phyloP scores from a whole-genome alignment of 2,113 vertebrate species.

The Oncorhynchus mykiss region DNA sequence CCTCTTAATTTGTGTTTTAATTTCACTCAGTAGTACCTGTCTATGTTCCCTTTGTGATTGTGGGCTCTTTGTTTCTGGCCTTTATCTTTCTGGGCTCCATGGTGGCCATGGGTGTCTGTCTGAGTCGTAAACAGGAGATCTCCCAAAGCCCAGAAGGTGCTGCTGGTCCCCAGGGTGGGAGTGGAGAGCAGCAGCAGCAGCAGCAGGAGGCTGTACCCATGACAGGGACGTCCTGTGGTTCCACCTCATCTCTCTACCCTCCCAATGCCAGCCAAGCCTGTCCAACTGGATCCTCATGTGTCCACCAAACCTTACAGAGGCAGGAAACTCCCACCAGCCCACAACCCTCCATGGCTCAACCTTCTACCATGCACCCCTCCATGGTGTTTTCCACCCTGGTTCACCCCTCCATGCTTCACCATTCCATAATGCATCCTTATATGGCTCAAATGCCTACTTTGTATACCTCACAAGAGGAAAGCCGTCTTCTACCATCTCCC shows the following conservation, averaged over 20 bases:
- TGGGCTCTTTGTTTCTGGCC: constrained; percentile 14
- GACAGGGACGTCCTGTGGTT: constrained; percentile 11
- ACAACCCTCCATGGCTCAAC: neutral
- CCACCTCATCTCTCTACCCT: constrained; percentile 2
- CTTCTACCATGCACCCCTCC: neutral
- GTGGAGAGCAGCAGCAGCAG: neutral
- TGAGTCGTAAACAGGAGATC: neutral
- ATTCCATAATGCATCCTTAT: neutral
- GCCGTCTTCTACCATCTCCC: neutral
- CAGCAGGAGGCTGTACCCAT: neutral
- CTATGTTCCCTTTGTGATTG: constrained; percentile 13
- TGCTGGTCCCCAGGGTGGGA: neutral
- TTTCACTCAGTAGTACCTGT: constrained; percentile 3
- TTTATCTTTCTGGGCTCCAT: constrained; percentile 12
- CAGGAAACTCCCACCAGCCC: neutral
- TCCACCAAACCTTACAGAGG: neutral
- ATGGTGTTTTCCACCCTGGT: neutral
- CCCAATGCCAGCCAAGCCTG: neutral
- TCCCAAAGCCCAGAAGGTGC: neutral
- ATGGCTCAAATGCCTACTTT: neutral
- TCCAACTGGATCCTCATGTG: neutral
- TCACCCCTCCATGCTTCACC: constrained; percentile 4
- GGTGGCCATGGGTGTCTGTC: constrained; percentile 5
- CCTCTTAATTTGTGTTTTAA: neutral
- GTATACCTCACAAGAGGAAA: neutral